Evolutionary conservation across 2,113 vertebrate species (phyloP), one percentile per base, ranked within the genome.

Genomic region (Pollimyrus isidori): DNA sequence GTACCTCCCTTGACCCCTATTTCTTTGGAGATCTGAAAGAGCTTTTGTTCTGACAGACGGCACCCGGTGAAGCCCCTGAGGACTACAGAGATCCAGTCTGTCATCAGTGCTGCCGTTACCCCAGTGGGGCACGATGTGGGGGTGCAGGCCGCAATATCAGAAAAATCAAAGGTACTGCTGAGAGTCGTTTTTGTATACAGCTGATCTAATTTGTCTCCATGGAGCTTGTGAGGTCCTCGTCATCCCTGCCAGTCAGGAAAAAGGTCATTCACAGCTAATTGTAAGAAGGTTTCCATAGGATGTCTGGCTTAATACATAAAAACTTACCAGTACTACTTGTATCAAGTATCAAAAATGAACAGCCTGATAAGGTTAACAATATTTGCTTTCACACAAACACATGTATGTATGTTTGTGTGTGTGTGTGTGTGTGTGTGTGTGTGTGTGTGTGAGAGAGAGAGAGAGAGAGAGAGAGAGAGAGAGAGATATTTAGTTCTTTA

Each of bases 11-110:
- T 26, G 2, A 69, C 19, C 13, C 39, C 2, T 19, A 21, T 42
- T 30, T 80, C 30, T 30, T 7, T 80, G 76, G 76, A 82, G 35
- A 42, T n/a, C 48, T 50, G 84, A 50, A 35, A 19, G 39, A 21
- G 35, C 5, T 56, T 90, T 0, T 58, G 0, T 93, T 87, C 39
- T 88, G 92, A 35, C 93, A 99, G 98, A 90, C 97, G 96, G 89
- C 98, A 97, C 87, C 97, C 97, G 0, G 98, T 99, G 91, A 99
- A 97, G 93, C 98, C 98, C 0, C 96, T 99, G 95, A 97, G 93
- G 80, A 7, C 97, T 30, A 87, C 91, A 53, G 94, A 95, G 65
- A 95, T 93, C 91, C 95, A 94, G 48, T 7, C 92, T 2, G 50
- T 90, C 80, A 93, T 91, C 23, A 93, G 91, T 86, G 92, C 88